These are phyloP conservation scores for Myotis pilosus DNA, from an alignment of 2,797 vertebrate species.

Conservation along the genomic window DNA sequence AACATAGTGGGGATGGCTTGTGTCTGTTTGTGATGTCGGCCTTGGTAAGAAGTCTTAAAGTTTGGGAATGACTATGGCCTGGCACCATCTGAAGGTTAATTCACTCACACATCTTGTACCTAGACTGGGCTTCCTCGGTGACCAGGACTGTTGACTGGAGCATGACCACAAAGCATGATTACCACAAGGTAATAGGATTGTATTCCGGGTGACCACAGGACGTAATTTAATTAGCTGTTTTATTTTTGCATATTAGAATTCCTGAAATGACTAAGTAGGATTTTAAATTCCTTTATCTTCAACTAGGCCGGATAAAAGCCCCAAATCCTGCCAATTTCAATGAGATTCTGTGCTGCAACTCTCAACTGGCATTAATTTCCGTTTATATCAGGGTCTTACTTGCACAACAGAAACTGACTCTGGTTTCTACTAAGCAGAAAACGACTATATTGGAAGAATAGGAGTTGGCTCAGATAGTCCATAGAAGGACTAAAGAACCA, in stretches of 20 bases:
- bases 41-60: background rate
- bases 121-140: background rate
- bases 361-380: background rate
- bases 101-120: background rate
- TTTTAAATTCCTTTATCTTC: background rate
- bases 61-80: background rate
- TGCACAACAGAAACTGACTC: background rate
- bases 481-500: background rate
- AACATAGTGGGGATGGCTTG: background rate
- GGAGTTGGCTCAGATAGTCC: background rate
- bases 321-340: background rate
- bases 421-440: background rate
- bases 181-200: background rate
- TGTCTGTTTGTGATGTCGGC: background rate
- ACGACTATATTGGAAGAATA: background rate
- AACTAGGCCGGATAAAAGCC: background rate
- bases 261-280: background rate
- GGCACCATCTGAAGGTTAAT: background rate
- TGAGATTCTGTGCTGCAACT: background rate
- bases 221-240: constrained; percentile 23
- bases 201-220: background rate
- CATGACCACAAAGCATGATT: background rate
- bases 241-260: background rate
- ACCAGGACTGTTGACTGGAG: background rate
- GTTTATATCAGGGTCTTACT: background rate